phyloP scores from a whole-genome alignment of 2,888 invertebrate genomes.

The Ormyrus labotus region DNA sequence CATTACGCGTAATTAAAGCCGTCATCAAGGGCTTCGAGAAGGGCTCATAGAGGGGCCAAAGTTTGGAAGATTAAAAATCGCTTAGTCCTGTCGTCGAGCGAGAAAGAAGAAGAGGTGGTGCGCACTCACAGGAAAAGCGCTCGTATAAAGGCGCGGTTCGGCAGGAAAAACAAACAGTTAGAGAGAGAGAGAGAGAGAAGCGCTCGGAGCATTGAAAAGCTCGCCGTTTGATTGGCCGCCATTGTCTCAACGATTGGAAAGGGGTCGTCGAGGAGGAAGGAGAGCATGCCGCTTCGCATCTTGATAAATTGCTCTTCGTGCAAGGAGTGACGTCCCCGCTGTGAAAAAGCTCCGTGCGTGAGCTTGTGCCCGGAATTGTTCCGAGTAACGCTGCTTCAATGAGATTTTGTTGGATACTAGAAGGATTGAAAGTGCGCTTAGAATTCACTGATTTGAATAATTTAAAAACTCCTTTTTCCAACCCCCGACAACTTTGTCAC shows the following conservation, averaged over 20 bases:
- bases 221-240: conserved; percentile 51
- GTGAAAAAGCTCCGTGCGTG: conserved; percentile 1
- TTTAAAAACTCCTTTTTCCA: no score
- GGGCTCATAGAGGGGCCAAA: background rate
- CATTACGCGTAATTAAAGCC: background rate
- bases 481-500: no score
- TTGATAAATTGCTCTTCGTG: conserved; percentile 51
- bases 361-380: no score
- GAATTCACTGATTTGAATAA: no score
- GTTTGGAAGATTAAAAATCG: conserved; percentile 52
- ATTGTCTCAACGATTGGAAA: conserved; percentile 48
- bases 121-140: background rate
- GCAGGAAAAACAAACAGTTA: conserved; percentile 36
- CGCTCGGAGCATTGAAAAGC: conserved; percentile 41
- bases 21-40: background rate
- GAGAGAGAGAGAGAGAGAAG: background rate
- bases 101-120: background rate
- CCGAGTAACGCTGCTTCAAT: no score
- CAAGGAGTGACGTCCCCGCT: conserved; percentile 15
- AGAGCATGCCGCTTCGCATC: conserved; percentile 11
- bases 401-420: no score
- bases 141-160: conserved; percentile 19
- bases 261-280: background rate
- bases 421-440: no score
- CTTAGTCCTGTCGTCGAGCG: conserved; percentile 20